A percentile compares a stretch with the other conserved stretches of the same genome.
Conservation (phyloP, 2,888 invertebrate species). For the Acleris emargana region DNA sequence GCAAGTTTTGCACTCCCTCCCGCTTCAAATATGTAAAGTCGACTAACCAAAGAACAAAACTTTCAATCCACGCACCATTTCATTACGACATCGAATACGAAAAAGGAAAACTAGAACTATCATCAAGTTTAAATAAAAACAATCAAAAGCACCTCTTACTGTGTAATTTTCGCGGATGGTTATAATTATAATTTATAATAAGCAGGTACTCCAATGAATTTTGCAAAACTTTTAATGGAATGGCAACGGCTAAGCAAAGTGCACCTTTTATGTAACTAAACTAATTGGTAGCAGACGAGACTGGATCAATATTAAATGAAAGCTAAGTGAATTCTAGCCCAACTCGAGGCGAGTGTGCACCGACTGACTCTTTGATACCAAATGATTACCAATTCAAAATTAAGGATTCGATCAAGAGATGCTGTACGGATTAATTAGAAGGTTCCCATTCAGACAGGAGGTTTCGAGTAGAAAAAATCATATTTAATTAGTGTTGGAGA, state of each 20-base stretch:
- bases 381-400: slow-evolving; percentile 80
- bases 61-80: not conserved
- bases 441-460: slow-evolving; percentile 51
- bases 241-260: slow-evolving; percentile 34
- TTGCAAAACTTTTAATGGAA: slow-evolving; percentile 45
- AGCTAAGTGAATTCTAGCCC: slow-evolving; percentile 50
- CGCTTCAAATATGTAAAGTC: slow-evolving; percentile 57
- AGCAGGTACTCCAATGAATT: slow-evolving; percentile 48
- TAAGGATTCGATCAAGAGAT: slow-evolving; percentile 57
- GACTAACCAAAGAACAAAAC: slow-evolving; percentile 21
- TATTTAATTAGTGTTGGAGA: slow-evolving; percentile 52
- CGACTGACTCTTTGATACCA: slow-evolving; percentile 72
- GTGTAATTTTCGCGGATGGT: slow-evolving; percentile 39
- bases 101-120: not conserved
- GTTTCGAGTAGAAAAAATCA: slow-evolving; percentile 44
- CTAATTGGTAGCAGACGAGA: slow-evolving; percentile 62
- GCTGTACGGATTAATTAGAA: slow-evolving; percentile 69
- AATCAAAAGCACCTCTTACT: slow-evolving; percentile 22
- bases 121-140: slow-evolving; percentile 14
- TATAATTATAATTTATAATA: slow-evolving; percentile 47
- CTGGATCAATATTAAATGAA: slow-evolving; percentile 55
- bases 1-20: slow-evolving; percentile 49
- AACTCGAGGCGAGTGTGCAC: slow-evolving; percentile 46
- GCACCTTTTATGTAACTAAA: slow-evolving; percentile 49
- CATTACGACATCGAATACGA: not conserved